Base-by-base conservation (phyloP, 2,113 vertebrate genomes). In the Oophaga pumilio region DNA sequence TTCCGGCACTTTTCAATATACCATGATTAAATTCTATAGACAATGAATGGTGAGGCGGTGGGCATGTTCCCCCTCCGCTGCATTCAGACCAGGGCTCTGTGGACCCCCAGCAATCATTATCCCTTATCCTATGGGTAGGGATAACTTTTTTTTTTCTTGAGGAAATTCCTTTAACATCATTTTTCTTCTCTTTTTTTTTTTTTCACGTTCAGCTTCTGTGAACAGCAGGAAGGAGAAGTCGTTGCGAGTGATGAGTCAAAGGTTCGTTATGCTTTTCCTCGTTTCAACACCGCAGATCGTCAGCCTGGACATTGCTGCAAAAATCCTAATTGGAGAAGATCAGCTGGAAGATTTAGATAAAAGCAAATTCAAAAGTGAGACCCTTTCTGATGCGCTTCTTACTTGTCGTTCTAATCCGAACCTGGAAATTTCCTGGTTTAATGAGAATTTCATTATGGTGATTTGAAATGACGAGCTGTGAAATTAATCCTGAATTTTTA, bases 321-420 rank as follows among this genome's bases (percentile, higher is more conserved):
- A 97, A 94, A 98, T 99, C 90, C 93, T 99, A 90, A 99, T 97
- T 76, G 97, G 97, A 66, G 97, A 99, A 90, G 97, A 99, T 91
- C 97, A 97, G 17, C 92, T 94, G 17, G 95, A 96, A 62, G 96
- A 97, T 89, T 93, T 96, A 53, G 97, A 99, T 94, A 98, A 97
- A 95, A 98, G 95, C 96, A 99, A 99, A 92, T 97, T 98, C 91
- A 99, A 99, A 95, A 99, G 98, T 99, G 94, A 97, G 98, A 92
- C 3, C 12, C 8, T 17, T 18, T 73, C 5, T 33, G 1, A 1
- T 2, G 17, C 60, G 2, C 33, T 43, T 43, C 33, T 43, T 43
- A 43, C 33, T 43, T 4, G 3, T 43, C 33, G 33, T 43, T 43
- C 33, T 43, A 43, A 43, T 43, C 33, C 5, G 33, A 43, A 43